phyloP scores from a whole-genome alignment of 2,888 invertebrate species.

The Limulus polyphemus region DNA sequence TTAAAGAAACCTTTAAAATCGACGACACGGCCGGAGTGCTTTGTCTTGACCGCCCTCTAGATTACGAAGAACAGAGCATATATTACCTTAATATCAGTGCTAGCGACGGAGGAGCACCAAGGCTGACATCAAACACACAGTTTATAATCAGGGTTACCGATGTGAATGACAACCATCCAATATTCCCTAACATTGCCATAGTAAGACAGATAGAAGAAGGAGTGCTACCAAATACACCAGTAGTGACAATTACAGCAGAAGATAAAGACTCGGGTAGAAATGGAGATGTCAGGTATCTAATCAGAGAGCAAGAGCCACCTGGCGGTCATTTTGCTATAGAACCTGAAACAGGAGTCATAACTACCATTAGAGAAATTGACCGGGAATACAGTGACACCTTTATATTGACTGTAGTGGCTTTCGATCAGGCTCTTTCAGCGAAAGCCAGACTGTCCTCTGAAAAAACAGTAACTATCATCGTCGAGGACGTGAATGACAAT shows the following conservation, averaged over 20 bases:
- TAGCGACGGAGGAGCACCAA: slow-evolving; percentile 73
- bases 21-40: slow-evolving; percentile 69
- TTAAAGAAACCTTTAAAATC: slow-evolving; percentile 77
- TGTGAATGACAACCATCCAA: slow-evolving; percentile 88
- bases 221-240: slow-evolving; percentile 70
- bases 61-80: slow-evolving; percentile 72
- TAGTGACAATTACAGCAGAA: slow-evolving; percentile 81
- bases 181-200: slow-evolving; percentile 82
- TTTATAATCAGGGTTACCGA: slow-evolving; percentile 74
- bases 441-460: slow-evolving; percentile 66
- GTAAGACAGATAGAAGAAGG: slow-evolving; percentile 83
- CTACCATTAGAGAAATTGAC: slow-evolving; percentile 73
- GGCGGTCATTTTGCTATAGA: slow-evolving; percentile 72
- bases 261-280: slow-evolving; percentile 89
- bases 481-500: slow-evolving; percentile 87
- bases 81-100: slow-evolving; percentile 79
- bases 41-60: slow-evolving; percentile 70
- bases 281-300: slow-evolving; percentile 75
- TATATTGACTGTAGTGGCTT: slow-evolving; percentile 73
- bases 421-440: slow-evolving; percentile 68
- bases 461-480: slow-evolving; percentile 79
- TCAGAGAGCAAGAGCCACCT: slow-evolving; percentile 72
- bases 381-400: slow-evolving; percentile 80
- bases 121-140: slow-evolving; percentile 63
- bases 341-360: slow-evolving; percentile 70